Evolutionary conservation across 2,797 vertebrate species (phyloP), one percentile per base, ranked within the genome.

Genomic region (Microctenopoma stevenorrisi): DNA sequence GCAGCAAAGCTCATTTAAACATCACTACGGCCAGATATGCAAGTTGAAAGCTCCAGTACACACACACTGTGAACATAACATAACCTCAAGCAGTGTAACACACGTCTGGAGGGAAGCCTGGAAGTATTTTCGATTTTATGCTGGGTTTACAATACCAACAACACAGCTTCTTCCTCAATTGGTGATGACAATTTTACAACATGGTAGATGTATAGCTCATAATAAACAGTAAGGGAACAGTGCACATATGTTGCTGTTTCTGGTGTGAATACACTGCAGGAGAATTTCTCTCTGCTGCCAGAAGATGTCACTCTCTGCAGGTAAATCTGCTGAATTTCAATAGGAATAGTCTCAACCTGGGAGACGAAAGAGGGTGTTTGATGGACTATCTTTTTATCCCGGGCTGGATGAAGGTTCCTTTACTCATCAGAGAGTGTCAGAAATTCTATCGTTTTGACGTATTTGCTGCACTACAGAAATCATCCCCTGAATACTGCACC

Each of bases 281-380:
- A 59, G 55, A 62, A 84, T 52, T 88, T 88, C 82, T 71, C 50
- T 46, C 25, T 55, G 30, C 81, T 48, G 64, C 89, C 92, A 93
- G 82, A 72, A 74, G 88, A 83, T 91, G 93, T 89, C 92, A 84
- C 86, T 83, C 64, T 87, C 42, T 64, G 74, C 66, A 74, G 81
- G 64, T 64, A 44, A 60, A 86, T 72, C 9, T 44, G 33, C n/a
- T 43, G 3, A 26, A 67, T 2, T 26, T 10, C 13, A 1, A 26
- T n/a, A 33, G 13, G 10, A 47, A 28, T 0, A 22, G 25, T 51
- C 43, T 7, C 43, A 44, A 7, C 44, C 38, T 7, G 48, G 16
- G 46, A 30, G 12, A 54, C 65, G 10, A n/a, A 28, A 57, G 46
- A 16, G 3, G 28, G 0, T 50, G 14, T 62, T 49, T 65, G 26